Conservation (phyloP, 2,113 vertebrate species). For the Nyctereutes procyonoides region DNA sequence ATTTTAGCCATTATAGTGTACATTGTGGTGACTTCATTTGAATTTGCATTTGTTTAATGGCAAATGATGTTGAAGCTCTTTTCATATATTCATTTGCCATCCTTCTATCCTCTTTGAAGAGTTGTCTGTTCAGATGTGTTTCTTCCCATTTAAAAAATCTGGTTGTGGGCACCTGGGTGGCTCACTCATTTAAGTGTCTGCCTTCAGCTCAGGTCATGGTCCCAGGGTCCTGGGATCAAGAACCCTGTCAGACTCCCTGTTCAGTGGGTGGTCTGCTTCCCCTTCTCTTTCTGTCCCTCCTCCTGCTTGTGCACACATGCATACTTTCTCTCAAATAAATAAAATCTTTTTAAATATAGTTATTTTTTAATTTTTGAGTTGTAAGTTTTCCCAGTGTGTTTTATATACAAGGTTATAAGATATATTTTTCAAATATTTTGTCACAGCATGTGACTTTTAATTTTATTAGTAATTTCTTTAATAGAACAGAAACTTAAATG, state of each 20-base stretch:
- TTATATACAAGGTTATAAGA: neutral
- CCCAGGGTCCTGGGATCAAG: too few species aligned
- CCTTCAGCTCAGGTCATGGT: too few species aligned
- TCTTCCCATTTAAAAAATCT: neutral
- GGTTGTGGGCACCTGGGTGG: neutral
- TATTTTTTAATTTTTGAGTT: neutral
- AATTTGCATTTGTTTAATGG: neutral
- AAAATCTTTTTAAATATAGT: too few species aligned
- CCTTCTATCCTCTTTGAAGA: neutral
- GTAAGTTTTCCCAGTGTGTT: neutral
- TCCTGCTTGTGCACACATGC: too few species aligned
- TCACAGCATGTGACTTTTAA: neutral
- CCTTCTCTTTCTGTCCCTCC: too few species aligned
- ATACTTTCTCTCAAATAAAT: too few species aligned
- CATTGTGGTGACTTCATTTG: neutral
- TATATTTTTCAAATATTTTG: neutral
- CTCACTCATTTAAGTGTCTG: too few species aligned
- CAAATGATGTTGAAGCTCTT: neutral
- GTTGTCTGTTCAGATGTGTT: neutral
- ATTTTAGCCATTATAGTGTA: neutral
- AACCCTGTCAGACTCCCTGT: too few species aligned
- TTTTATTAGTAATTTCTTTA: neutral
- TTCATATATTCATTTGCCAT: neutral
- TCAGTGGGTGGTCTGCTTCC: too few species aligned
- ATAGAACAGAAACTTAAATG: neutral